Evolutionary conservation across 1,140 invertebrate genomes (phyloP).

Genomic region (Solenopsis fugax): DNA sequence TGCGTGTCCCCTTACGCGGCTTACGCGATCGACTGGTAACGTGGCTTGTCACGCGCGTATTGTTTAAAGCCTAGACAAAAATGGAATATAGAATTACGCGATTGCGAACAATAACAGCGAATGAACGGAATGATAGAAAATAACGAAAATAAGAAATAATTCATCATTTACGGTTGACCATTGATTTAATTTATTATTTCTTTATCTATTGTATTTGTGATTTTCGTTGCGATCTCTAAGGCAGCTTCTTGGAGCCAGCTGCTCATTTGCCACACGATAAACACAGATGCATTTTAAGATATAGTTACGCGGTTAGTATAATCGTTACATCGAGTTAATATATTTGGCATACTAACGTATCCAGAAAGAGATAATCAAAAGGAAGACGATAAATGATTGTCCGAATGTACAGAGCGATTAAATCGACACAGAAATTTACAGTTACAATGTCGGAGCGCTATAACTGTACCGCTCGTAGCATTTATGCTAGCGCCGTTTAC

Average conservation of each 20-base stretch:
- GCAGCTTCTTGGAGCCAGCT: background rate
- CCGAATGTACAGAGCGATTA: constrained; percentile 28
- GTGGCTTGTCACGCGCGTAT: constrained; percentile 28
- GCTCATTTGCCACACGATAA: background rate
- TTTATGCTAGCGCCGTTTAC: constrained; percentile 4
- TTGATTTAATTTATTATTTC: background rate
- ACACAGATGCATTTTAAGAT: background rate
- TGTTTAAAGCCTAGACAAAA: background rate
- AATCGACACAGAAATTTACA: constrained; percentile 17
- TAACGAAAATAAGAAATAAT: background rate
- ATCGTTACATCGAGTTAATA: background rate
- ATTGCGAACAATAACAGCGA: background rate
- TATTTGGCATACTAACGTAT: constrained; percentile 48
- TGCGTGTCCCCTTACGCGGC: constrained; percentile 40
- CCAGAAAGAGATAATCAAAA: background rate
- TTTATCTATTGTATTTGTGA: background rate
- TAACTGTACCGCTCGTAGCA: constrained; percentile 7
- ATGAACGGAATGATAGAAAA: background rate
- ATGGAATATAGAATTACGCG: background rate
- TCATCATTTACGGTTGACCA: background rate
- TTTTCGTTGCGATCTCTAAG: background rate
- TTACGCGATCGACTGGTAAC: constrained; percentile 60
- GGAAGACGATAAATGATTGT: constrained; percentile 45
- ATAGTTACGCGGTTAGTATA: background rate
- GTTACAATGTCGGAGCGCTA: constrained; percentile 8